phyloP scores from a whole-genome alignment of 2,113 vertebrate genomes.

The Tachuris rubrigastra region DNA sequence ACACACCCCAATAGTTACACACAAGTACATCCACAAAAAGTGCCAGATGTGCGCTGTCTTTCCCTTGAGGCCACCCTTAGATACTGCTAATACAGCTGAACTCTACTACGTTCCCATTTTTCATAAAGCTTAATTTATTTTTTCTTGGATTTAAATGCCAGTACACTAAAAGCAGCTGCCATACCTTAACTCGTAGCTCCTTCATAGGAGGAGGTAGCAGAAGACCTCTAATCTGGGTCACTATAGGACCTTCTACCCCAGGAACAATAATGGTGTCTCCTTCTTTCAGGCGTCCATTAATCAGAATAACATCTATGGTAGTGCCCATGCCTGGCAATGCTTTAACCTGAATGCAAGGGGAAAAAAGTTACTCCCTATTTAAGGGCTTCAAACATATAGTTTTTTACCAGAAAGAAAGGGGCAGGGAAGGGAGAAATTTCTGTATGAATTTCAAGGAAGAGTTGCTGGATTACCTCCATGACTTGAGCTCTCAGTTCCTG shows the following conservation, averaged over 20 bases:
- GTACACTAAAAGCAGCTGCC: not conserved
- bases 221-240: slow-evolving; percentile 95
- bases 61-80: not conserved
- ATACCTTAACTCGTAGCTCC: slow-evolving; percentile 94
- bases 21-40: not conserved
- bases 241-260: slow-evolving; percentile 95
- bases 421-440: not conserved
- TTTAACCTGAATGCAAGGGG: slow-evolving; percentile 82
- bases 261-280: slow-evolving; percentile 96
- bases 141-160: not conserved
- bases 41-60: no score
- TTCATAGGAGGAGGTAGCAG: slow-evolving; percentile 95
- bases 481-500: slow-evolving; percentile 95
- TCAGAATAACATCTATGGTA: slow-evolving; percentile 96
- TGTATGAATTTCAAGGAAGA: not conserved
- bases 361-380: not conserved
- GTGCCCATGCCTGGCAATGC: slow-evolving; percentile 98
- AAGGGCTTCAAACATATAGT: not conserved
- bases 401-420: not conserved
- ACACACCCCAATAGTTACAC: accelerated
- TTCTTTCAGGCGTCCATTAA: slow-evolving; percentile 89
- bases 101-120: not conserved
- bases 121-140: not conserved
- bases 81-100: not conserved
- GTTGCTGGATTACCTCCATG: slow-evolving; percentile 88